Base-by-base conservation (phyloP, 2,113 vertebrate species). In the Ivindomyrus marchei region DNA sequence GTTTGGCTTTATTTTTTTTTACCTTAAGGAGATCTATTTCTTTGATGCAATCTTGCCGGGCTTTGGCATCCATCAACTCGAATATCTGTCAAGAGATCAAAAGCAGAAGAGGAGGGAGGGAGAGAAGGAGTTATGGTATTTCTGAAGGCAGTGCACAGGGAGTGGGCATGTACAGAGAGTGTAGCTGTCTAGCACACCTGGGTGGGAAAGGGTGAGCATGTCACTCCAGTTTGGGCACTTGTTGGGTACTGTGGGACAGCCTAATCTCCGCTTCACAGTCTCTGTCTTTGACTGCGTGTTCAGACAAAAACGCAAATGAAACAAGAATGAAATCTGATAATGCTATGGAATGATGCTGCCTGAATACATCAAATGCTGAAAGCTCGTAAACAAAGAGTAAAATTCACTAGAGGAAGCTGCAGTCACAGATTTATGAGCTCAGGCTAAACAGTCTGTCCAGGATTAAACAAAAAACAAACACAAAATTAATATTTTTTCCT, bases 21-120 rank as follows among this genome's bases (percentile, higher is more conserved):
- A 99, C 98, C 98, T 99, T 99, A 92, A 99, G 98, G 95, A 99
- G 98, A 96, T 99, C 98, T 96, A 99, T 99, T 97, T 99, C 98
- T 97, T 99, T 99, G 97, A 99, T 99, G 96, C 98, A 99, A 95
- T 99, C 98, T 95, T 98, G 98, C 95, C 97, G 97, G 93, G 98
- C 98, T 96, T 99, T 99, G 96, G 98, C 98, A 97, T 99, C 98
- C 98, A 99, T 99, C 97, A 99, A 97, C 96, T 99, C 97, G 96
- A 99, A 99, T 98, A 99, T 99, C 98, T 99, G 94, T 93, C 92
- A 96, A 91, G 94, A 96, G 95, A 96, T 95, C 94, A 95, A 95
- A 96, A 94, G 91, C 89, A 89, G 89, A 87, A 91, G 80, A 7
- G 74, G 31, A 77, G 70, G 36, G 74, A 21, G 53, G 19, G 53